Percentiles rank a stretch among this genome's conserved stretches.
Conservation (phyloP, 2,113 vertebrate genomes). For the Chaetodon trifascialis region DNA sequence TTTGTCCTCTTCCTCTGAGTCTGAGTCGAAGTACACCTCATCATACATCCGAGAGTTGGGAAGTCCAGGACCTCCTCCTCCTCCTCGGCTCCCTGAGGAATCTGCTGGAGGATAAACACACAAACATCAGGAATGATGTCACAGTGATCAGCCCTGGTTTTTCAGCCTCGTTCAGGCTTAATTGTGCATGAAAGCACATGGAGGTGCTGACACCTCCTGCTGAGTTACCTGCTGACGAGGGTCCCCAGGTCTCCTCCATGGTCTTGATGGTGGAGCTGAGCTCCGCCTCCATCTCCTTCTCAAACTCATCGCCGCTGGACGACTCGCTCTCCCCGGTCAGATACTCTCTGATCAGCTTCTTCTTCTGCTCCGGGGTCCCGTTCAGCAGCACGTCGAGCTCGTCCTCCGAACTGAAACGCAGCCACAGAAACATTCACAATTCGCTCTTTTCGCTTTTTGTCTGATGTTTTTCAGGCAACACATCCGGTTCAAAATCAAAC, state of each 20-base stretch:
- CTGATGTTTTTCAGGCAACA: too few relatives aligned
- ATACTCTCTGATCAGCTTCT: slow-evolving; percentile 95
- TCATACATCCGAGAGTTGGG: slow-evolving; percentile 86
- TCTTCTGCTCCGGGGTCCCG: slow-evolving; percentile 94
- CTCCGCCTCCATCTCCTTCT: slow-evolving; percentile 98
- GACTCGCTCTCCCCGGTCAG: slow-evolving; percentile 97
- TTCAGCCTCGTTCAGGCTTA: not conserved
- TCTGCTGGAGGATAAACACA: slow-evolving; percentile 59
- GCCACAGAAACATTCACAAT: rapidly evolving
- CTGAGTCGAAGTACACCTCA: slow-evolving; percentile 95
- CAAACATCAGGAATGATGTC: not conserved
- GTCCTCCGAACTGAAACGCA: slow-evolving; percentile 91
- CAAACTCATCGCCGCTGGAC: slow-evolving; percentile 95
- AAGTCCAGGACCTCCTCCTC: slow-evolving; percentile 26
- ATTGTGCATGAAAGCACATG: not conserved
- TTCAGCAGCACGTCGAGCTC: slow-evolving; percentile 94
- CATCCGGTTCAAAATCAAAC: too few relatives aligned
- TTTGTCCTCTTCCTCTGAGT: slow-evolving; percentile 88
- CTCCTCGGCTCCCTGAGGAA: slow-evolving; percentile 53
- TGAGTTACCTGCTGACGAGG: slow-evolving; percentile 56
- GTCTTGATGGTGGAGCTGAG: slow-evolving; percentile 90
- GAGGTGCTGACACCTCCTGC: not conserved
- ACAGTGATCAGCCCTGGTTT: not conserved
- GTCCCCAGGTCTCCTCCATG: slow-evolving; percentile 88
- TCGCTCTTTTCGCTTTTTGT: not conserved